Conservation (phyloP, 2,113 vertebrate species). For the Oplegnathus fasciatus region DNA sequence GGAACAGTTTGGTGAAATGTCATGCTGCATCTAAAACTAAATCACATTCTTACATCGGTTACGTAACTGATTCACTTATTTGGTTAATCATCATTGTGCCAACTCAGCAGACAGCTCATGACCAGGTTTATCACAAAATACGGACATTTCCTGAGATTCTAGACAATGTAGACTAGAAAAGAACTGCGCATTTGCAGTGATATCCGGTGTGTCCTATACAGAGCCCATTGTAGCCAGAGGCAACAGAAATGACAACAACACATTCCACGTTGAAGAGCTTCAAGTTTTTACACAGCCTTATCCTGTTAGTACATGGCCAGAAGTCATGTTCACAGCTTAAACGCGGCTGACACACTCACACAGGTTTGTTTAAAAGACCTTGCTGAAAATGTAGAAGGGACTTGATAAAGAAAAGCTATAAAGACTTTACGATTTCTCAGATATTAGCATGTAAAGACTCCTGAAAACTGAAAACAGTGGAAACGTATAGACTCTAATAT, state of each 20-base stretch:
- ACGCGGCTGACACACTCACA: not conserved
- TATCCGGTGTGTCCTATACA: not conserved
- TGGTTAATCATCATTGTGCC: not conserved
- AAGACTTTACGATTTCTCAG: not conserved
- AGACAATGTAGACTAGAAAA: not conserved
- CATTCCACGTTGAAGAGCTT: conserved; percentile 69
- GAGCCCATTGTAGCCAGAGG: conserved; percentile 47
- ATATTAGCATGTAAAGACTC: not conserved
- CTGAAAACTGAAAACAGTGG: not conserved
- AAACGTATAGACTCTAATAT: not conserved
- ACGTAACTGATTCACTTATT: not conserved
- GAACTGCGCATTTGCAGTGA: not conserved
- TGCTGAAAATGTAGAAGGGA: not conserved
- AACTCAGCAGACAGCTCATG: not conserved
- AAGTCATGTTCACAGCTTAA: not conserved
- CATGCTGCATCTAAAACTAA: not conserved
- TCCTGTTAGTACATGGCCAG: conserved; percentile 49
- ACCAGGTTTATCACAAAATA: not conserved
- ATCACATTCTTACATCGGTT: not conserved
- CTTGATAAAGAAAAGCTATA: not conserved
- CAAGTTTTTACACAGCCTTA: conserved; percentile 69
- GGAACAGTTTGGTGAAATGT: not conserved
- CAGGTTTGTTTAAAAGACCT: not conserved
- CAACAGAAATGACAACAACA: conserved; percentile 49
- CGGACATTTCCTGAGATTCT: not conserved